Evolutionary conservation across 1,140 invertebrate genomes (phyloP).

Genomic region (Drosophila trapezifrons): DNA sequence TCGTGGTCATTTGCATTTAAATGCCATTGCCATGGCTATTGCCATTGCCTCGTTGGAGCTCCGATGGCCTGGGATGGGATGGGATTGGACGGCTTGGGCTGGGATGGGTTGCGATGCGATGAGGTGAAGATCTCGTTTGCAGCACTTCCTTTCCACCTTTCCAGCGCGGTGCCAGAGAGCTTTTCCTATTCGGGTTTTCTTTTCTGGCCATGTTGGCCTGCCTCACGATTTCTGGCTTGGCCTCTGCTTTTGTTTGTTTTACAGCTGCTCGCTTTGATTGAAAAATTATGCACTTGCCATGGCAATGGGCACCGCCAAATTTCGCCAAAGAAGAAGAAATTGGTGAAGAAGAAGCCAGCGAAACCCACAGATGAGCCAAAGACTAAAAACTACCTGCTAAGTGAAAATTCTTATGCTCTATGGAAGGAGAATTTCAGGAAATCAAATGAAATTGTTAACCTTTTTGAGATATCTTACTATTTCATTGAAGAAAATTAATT

Average conservation of each 20-base stretch:
- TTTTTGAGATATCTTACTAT: neutral
- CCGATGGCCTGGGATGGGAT: conserved; percentile 17
- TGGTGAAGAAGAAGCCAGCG: conserved; percentile 16
- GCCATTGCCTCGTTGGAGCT: conserved; percentile 11
- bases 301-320: conserved; percentile 75
- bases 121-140: conserved; percentile 53
- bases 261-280: conserved; percentile 80
- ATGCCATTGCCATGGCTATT: conserved; percentile 65
- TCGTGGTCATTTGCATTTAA: conserved; percentile 79
- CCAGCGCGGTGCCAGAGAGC: conserved; percentile 2
- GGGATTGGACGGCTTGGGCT: conserved; percentile 7
- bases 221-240: conserved; percentile 46
- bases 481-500: neutral
- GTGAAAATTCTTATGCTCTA: conserved; percentile 49
- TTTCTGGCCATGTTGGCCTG: conserved; percentile 50
- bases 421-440: neutral
- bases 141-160: conserved; percentile 47
- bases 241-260: conserved; percentile 68
- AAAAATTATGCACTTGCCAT: conserved; percentile 82
- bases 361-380: conserved; percentile 38
- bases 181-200: conserved; percentile 52
- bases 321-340: conserved; percentile 46
- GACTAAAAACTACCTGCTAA: conserved; percentile 13
- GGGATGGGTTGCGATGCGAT: neutral
- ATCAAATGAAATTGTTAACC: neutral